Conservation (phyloP, 2,888 invertebrate genomes). For the Parnassius orleans region DNA sequence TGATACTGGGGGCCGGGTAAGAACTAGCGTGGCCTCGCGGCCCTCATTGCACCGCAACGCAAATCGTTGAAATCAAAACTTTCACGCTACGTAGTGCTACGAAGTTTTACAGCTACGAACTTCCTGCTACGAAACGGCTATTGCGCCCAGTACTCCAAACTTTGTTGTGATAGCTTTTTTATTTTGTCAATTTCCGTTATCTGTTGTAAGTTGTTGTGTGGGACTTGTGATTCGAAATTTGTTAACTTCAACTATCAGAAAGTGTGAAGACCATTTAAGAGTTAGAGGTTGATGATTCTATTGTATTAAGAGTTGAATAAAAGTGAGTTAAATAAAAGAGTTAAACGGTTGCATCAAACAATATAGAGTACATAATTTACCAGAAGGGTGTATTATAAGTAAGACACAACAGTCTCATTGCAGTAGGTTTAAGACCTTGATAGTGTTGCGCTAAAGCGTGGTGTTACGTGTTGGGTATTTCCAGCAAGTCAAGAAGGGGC, state of each 20-base stretch:
- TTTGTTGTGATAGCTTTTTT: slow-evolving; percentile 78
- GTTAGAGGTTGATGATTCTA: too few relatives aligned
- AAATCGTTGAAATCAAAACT: slow-evolving; percentile 82
- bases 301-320: too few relatives aligned
- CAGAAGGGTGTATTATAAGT: neutral
- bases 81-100: slow-evolving; percentile 81
- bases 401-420: slow-evolving; percentile 2
- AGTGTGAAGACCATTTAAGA: neutral
- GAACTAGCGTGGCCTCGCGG: slow-evolving; percentile 73
- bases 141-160: slow-evolving; percentile 77
- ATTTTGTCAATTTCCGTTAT: slow-evolving; percentile 77
- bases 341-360: too few relatives aligned
- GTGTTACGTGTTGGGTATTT: slow-evolving; percentile 42
- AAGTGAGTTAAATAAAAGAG: too few relatives aligned
- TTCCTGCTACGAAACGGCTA: slow-evolving; percentile 75
- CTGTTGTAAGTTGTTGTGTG: slow-evolving; percentile 58
- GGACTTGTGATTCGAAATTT: slow-evolving; percentile 20
- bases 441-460: slow-evolving; percentile 33
- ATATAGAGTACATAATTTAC: neutral
- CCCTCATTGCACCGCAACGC: slow-evolving; percentile 75
- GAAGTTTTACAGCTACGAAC: slow-evolving; percentile 81
- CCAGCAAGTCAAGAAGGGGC: slow-evolving; percentile 34
- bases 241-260: slow-evolving; percentile 3
- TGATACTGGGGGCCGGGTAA: slow-evolving; percentile 60
- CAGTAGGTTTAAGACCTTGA: slow-evolving; percentile 16